A percentile compares a stretch with the other conserved stretches of the same genome.
These are phyloP conservation scores for Toxotes jaculatrix DNA, from an alignment of 2,113 vertebrate species.

Conservation along the genomic window DNA sequence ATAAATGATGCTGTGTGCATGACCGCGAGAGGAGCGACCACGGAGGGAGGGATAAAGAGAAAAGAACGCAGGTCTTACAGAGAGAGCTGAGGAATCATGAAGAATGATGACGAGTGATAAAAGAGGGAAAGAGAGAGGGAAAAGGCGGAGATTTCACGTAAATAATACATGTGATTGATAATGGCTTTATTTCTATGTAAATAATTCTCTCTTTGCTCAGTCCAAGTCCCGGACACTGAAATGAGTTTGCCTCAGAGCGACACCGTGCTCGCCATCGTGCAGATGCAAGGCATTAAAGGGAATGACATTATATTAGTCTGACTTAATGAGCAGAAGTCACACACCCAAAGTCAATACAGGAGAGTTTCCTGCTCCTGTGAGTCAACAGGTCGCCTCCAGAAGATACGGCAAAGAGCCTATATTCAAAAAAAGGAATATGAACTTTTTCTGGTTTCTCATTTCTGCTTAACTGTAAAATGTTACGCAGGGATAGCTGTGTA, in stretches of 20 bases:
- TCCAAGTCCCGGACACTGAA: conserved; percentile 28
- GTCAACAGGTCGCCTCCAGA: conserved; percentile 19
- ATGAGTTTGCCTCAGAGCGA: conserved; percentile 51
- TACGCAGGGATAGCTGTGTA: conserved; percentile 12
- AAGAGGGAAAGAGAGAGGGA: conserved; percentile 10
- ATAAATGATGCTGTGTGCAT: conserved; percentile 57
- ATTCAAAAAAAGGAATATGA: background rate
- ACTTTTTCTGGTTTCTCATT: background rate
- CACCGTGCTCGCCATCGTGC: background rate
- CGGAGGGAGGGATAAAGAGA: background rate
- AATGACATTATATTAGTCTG: conserved; percentile 17
- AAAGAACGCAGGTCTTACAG: conserved; percentile 1
- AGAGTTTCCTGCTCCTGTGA: background rate
- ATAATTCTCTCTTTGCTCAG: conserved; percentile 52
- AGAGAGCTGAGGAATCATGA: conserved; percentile 29
- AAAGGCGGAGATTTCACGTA: conserved; percentile 19
- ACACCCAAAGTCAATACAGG: background rate
- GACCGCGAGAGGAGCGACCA: conserved; percentile 1
- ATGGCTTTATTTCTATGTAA: conserved; percentile 59
- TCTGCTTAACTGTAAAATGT: background rate
- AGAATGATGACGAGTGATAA: conserved; percentile 29
- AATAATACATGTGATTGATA: conserved; percentile 65
- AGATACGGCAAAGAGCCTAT: background rate
- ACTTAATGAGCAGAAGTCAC: conserved; percentile 32
- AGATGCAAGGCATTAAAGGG: conserved; percentile 38